Base-by-base conservation (phyloP, 2,797 vertebrate species). In the Lithobates sylvaticus region DNA sequence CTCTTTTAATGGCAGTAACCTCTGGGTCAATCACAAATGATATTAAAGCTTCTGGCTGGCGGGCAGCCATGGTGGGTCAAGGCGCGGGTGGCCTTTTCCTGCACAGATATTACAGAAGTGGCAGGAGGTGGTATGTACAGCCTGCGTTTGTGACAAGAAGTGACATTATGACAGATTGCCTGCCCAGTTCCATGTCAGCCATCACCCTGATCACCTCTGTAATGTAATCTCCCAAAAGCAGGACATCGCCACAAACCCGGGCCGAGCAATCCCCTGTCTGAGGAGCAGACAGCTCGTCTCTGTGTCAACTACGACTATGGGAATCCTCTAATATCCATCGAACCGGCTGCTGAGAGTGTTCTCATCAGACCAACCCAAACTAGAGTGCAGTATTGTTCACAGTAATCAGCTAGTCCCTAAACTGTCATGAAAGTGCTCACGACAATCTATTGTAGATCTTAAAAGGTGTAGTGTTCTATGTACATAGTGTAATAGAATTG, bases 1-100 rank as follows among this genome's bases (percentile, higher is more conserved):
- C 42, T 58, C 21, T n/a, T 77, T 34, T 77, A 77, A 84, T 77
- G 18, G 61, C 47, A 50, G 65, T 4, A 9, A 61, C 83, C 72
- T 42, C 27, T 21, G 83, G 83, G 83, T 84, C 75, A 77, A 23
- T 70, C 32, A 76, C 83, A 70, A 84, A 84, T 84, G 23, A 77
- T 77, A 78, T 84, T 84, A 84, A 65, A 58, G 65, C 39, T 54
- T 54, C 5, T 54, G 32, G 76, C 44, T 84, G 83, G 64, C 64
- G 10, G 44, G 15, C 16, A 58, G 74, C 64, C 67, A 70, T 77
- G 34, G 39, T 23, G 32, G 75, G 81, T 76, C 75, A 36, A 27
- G 83, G 23, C 65, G 44, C 10, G 26, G 1, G 65, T n/a, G 15
- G 44, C 74, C 81, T 75, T 9, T 8, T 69, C 21, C 47, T 50